These are phyloP conservation scores for Melikaiella ostensackeni DNA, from an alignment of 2,888 invertebrate species.

Conservation along the genomic window DNA sequence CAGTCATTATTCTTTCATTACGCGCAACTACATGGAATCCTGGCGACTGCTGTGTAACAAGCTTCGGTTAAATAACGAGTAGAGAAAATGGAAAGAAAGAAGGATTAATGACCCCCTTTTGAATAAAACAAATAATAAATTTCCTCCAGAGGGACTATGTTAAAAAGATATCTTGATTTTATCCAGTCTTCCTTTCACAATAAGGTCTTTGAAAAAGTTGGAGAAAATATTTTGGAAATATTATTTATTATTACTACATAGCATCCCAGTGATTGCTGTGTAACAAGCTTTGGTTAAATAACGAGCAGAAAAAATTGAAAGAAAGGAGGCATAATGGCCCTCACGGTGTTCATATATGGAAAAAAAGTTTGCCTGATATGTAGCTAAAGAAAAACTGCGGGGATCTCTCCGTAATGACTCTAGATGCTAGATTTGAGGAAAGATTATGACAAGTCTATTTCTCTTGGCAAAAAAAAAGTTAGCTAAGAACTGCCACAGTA, in stretches of 20 bases:
- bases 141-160: not conserved
- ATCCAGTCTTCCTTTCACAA: too few species aligned
- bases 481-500: too few species aligned
- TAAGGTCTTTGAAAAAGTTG: too few species aligned
- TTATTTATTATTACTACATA: too few species aligned
- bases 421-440: too few species aligned
- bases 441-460: too few species aligned
- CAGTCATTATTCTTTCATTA: conserved; percentile 55
- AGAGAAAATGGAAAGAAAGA: not conserved
- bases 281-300: conserved; percentile 16
- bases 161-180: not conserved
- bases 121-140: not conserved
- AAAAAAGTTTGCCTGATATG: too few species aligned
- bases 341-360: too few species aligned
- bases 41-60: conserved; percentile 22
- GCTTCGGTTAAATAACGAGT: conserved; percentile 25
- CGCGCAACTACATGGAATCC: conserved; percentile 38
- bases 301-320: conserved; percentile 2
- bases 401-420: too few species aligned
- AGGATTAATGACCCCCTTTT: not conserved
- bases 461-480: too few species aligned
- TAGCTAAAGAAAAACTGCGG: too few species aligned
- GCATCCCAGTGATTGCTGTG: conserved; percentile 24
- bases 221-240: too few species aligned
- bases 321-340: not conserved